phyloP scores from a whole-genome alignment of 2,113 vertebrate genomes.

The Ctenodactylus gundi region DNA sequence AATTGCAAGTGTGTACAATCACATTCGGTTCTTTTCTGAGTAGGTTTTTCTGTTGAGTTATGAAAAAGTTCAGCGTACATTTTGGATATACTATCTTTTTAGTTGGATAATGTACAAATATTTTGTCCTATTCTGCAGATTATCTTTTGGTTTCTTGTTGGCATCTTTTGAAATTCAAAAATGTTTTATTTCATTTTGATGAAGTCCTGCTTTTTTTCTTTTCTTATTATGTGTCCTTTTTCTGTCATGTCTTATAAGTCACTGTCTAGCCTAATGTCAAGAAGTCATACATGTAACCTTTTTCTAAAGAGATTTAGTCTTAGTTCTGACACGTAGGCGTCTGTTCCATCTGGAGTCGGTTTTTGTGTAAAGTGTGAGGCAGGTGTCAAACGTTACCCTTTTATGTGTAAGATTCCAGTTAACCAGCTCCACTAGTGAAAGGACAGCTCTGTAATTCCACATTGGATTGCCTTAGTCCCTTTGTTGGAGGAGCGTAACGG shows the following conservation, averaged over 20 bases:
- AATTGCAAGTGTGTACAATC: no score
- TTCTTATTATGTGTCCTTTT: not conserved
- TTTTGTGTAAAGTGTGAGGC: conserved; percentile 4
- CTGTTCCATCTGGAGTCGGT: not conserved
- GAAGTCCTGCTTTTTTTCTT: not conserved
- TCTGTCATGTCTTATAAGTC: not conserved
- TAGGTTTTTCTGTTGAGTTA: not conserved
- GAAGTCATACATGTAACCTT: not conserved
- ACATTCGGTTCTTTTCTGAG: no score
- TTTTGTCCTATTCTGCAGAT: not conserved
- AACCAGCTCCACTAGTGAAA: not conserved
- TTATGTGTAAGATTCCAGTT: not conserved
- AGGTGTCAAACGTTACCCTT: not conserved
- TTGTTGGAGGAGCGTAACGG: not conserved
- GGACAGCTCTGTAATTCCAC: not conserved
- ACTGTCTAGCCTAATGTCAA: not conserved
- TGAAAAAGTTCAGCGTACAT: not conserved
- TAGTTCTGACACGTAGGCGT: not conserved
- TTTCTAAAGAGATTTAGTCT: not conserved
- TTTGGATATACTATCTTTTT: not conserved
- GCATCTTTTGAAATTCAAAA: not conserved
- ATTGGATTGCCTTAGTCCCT: not conserved
- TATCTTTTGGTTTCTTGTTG: not conserved
- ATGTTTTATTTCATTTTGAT: conserved; percentile 21
- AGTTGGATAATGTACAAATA: not conserved